Evolutionary conservation across 2,113 vertebrate species (phyloP).

Genomic region (Tyrannus savana): DNA sequence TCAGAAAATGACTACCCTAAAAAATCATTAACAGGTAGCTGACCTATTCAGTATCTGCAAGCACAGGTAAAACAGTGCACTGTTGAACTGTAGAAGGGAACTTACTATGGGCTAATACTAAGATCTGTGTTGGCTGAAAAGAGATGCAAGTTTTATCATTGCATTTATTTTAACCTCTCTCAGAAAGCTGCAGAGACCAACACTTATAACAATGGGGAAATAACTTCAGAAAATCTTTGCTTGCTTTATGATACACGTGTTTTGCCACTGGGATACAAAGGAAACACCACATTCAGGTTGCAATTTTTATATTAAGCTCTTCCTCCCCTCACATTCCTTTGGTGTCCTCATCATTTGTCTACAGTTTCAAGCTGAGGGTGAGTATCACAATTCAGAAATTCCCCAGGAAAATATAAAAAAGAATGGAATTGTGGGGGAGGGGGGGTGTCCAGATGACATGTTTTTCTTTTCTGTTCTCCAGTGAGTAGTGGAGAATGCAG

Average conservation of each 20-base stretch:
- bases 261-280: not conserved
- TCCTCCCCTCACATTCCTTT: not conserved
- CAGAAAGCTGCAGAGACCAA: not conserved
- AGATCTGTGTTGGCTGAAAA: not conserved
- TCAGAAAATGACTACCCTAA: not conserved
- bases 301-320: not conserved
- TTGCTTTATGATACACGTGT: not conserved
- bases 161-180: not conserved
- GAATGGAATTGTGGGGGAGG: accelerated
- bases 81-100: not conserved
- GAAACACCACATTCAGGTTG: not conserved
- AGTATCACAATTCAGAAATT: not conserved
- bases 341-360: not conserved
- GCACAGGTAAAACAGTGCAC: not conserved
- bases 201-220: not conserved
- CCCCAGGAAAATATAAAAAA: not conserved
- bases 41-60: not conserved
- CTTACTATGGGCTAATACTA: not conserved
- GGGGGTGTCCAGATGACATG: not conserved
- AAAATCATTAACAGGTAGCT: not conserved
- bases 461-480: not conserved
- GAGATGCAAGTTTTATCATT: not conserved
- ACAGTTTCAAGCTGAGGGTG: not conserved
- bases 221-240: not conserved
- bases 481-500: not conserved